Percentiles rank a stretch among this genome's conserved stretches.
Conservation (phyloP, 2,888 invertebrate genomes). For the Dendrolimus houi region DNA sequence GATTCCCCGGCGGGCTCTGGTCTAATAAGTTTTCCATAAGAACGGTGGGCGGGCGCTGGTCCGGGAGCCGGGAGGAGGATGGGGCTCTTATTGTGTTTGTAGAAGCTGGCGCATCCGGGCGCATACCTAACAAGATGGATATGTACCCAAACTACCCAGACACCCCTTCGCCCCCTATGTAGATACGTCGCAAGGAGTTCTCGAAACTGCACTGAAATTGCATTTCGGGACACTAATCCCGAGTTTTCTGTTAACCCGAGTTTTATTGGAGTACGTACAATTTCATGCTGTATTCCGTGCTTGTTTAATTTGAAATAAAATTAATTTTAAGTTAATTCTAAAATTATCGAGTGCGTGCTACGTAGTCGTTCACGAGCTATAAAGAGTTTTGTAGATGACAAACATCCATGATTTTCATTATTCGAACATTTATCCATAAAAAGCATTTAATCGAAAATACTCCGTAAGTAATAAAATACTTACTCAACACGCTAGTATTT, state of each 20-base stretch:
- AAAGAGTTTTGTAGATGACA: too few species aligned
- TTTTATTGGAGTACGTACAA: slow-evolving; percentile 14
- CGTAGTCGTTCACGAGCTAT: too few species aligned
- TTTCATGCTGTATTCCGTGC: neutral
- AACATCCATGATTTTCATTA: too few species aligned
- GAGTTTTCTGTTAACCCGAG: slow-evolving; percentile 38
- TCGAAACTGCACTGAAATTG: slow-evolving; percentile 68
- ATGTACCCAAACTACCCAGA: slow-evolving; percentile 60
- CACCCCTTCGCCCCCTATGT: slow-evolving; percentile 55
- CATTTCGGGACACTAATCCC: slow-evolving; percentile 72
- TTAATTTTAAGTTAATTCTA: too few species aligned
- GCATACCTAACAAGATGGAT: slow-evolving; percentile 76
- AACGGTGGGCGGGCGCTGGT: slow-evolving; percentile 33
- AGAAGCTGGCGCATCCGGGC: slow-evolving; percentile 73
- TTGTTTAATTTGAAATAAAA: too few species aligned
- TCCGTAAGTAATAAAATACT: too few species aligned
- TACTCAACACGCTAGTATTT: too few species aligned
- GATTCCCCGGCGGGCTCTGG: slow-evolving; percentile 72
- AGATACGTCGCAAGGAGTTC: slow-evolving; percentile 34
- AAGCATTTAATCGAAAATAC: too few species aligned
- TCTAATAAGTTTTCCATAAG: slow-evolving; percentile 77
- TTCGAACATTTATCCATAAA: too few species aligned
- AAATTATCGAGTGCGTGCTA: too few species aligned
- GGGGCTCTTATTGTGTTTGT: slow-evolving; percentile 74
- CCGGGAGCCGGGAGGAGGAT: slow-evolving; percentile 20